Base-by-base conservation (phyloP, 1,140 invertebrate species). In the Lepidostoma basale region DNA sequence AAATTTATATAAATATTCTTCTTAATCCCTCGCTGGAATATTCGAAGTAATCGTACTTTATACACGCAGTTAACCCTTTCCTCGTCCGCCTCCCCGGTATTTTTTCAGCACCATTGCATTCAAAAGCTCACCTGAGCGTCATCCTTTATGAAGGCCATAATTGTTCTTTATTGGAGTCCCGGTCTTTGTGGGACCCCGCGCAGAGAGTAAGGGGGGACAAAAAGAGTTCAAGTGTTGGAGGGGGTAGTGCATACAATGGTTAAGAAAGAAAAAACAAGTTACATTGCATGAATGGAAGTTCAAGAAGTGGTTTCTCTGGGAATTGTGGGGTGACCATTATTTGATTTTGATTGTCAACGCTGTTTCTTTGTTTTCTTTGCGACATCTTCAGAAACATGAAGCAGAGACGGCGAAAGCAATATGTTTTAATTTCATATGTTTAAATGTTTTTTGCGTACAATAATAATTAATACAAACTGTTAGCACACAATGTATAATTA, bases 181-280 rank as follows among this genome's bases (percentile, higher is more conserved):
- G 8, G 14, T 39, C 52, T 56, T 56, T 56, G 52, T 56, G 18
- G 36, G 26, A 45, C 23, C 28, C 28, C 28, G 18, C 4, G 30
- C 14, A 18, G 16, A 14, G 16, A 8, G 28, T 6, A n/a, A 16
- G 22, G 20, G 44, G 44, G 39, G 22, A 64, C 28, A 64, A 69
- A 64, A 63, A 40, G 23, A 64, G 67, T 69, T 69, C 67, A 69
- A 69, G 67, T 69, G 62, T 40, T 59, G 22, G 22, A 62, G 42
- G 44, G 58, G 56, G 22, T 44, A 49, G 42, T 23, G 40, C 14
- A n/a, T 26, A 60, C 56, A 60, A 60, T 60, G 36, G 33, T n/a
- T 10, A 36, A 56, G 26, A 63, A 47, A 63, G 49, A 26, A 47
- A 67, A 67, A 68, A 68, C 67, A 68, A 62, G 67, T 68, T 68